Conservation (phyloP, 2,797 vertebrate genomes). For the Anguilla anguilla region DNA sequence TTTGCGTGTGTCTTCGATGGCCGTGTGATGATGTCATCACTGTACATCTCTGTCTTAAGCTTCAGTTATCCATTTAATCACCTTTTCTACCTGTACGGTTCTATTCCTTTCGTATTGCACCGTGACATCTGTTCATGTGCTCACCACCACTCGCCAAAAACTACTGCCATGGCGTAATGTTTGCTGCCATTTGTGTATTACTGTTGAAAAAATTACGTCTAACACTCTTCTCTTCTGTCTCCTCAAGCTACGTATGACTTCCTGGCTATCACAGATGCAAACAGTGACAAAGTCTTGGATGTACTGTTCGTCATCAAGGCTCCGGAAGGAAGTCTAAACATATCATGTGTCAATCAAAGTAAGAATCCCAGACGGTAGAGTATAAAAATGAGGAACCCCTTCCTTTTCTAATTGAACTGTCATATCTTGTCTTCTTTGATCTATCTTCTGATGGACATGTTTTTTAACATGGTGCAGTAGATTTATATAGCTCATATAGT, state of each 20-base stretch:
- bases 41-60: neutral
- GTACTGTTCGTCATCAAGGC: constrained; percentile 81
- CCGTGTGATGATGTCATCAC: neutral
- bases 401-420: neutral
- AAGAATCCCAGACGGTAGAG: constrained; percentile 22
- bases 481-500: neutral
- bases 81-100: neutral
- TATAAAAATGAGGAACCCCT: neutral
- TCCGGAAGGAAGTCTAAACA: constrained; percentile 62
- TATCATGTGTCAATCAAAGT: constrained; percentile 79
- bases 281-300: constrained; percentile 83
- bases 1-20: neutral
- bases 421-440: neutral
- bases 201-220: neutral
- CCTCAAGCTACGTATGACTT: constrained; percentile 81
- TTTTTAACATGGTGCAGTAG: neutral
- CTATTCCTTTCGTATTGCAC: neutral
- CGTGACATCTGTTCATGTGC: neutral
- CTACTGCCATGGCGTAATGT: neutral
- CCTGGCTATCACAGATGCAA: constrained; percentile 74
- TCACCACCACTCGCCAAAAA: neutral
- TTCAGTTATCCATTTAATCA: neutral
- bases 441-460: neutral
- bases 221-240: constrained; percentile 19
- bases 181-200: neutral